Base-by-base conservation (phyloP, 2,888 invertebrate species). In the Drosophila anceps region DNA sequence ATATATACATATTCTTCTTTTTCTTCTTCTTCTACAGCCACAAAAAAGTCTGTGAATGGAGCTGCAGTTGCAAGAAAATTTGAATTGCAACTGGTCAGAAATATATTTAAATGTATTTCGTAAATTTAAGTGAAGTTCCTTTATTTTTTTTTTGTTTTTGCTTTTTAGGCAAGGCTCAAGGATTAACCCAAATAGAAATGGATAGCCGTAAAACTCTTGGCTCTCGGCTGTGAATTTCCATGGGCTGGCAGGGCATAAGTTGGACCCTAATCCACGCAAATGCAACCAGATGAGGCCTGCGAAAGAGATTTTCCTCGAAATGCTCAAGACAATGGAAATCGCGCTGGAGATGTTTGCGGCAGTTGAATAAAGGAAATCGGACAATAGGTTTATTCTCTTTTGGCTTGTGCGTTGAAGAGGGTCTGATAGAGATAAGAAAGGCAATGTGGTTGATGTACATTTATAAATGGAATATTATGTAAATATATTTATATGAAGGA, bases 41-140 rank as follows among this genome's bases (percentile, higher is more conserved):
- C 87, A 82, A 78, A 81, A 78, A 79, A 67, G 51, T 62, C 69
- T 44, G 54, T 69, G 78, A 73, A 77, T 66, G 55, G 59, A 59
- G 44, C 18, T n/a, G 39, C n/a, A 54, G 50, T 39, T 75, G 68
- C 67, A 75, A 67, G 61, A 75, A 81, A 71, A 73, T 43, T 61
- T 71, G 35, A 62, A 53, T 60, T 54, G 53, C 44, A 59, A 41
- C 31, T 31, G 10, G 1, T 24, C 50, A n/a, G 53, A 50, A 69
- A 70, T 63, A 24, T 54, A 72, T 78, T 79, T 35, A 63, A 76
- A 68, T 68, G 46, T 62, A 59, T 55, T 29, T 31, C 59, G 64
- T 58, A 76, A 73, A 66, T 61, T 41, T 43, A 46, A 69, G 53
- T 58, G 54, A 57, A 78, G 18, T 39, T 51, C 33, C 53, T 8